Evolutionary conservation across 2,797 vertebrate genomes (phyloP), one percentile per base, ranked within the genome.

Genomic region (Platyrinchus mystaceus): DNA sequence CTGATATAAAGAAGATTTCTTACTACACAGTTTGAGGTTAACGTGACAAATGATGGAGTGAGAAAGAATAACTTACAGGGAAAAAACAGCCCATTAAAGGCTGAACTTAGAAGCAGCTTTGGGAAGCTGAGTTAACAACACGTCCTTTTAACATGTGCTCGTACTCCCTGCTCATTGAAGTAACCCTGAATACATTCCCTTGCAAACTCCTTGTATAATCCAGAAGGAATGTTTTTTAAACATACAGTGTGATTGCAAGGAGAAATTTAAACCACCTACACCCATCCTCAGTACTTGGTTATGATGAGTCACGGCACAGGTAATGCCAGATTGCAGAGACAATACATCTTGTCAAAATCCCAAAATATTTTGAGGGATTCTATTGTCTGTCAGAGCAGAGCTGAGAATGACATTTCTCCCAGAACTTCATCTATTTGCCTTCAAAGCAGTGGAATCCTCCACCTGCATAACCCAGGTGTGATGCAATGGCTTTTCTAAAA

Each of bases 1-100:
- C 98, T 97, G 98, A 99, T 97, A 97, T 97, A 97, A 97, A 96
- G 98, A 98, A 98, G 98, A 98, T 97, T 97, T 98, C 97, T 71
- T 94, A 83, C 96, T 92, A 94, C 97, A 92, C 94, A 30, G 83
- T 90, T 87, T 64, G 86, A 96, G 97, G 95, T 95, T 96, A 97
- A 92, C 83, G 34, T 97, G 97, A 97, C 96, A 97, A 97, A 97
- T 89, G 93, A 91, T 19, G 70, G 71, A 52, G 89, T 37, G 79
- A 63, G 87, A 37, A 89, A 30, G 84, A 97, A 95, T 88, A 94
- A 95, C 93, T 82, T 56, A 49, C 3, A 44, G 47, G 36, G 44
- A 10, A 16, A 66, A 74, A 70, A 2, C 3, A 83, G 73, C 70
- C 9, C 26, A 14, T 76, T 89, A 46, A 44, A 43, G 2, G 10